Evolutionary conservation across 2,113 vertebrate species (phyloP).

Genomic region (Shinisaurus crocodilurus): DNA sequence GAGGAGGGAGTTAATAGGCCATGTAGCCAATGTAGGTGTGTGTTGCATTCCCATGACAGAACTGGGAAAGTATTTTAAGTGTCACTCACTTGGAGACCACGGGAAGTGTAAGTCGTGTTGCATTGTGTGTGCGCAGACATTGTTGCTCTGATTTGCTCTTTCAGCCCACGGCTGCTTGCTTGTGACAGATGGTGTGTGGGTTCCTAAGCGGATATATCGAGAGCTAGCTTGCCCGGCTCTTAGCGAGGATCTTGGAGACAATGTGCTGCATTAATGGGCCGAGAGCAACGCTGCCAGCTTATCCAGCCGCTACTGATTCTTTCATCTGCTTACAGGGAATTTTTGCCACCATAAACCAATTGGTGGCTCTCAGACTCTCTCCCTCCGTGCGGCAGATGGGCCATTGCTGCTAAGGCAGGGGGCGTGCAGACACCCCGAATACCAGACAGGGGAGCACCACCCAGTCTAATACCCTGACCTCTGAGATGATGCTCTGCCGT

Average conservation of each 20-base stretch:
- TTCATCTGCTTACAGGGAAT: slow-evolving; percentile 9
- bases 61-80: neutral
- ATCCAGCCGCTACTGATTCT: neutral
- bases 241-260: slow-evolving; percentile 16
- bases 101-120: no score
- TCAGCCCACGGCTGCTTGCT: neutral
- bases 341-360: neutral
- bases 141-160: neutral
- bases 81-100: neutral
- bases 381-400: neutral
- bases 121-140: no score
- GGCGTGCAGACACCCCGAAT: neutral
- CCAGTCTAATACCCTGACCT: neutral
- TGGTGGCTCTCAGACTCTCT: neutral
- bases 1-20: no score
- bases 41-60: neutral
- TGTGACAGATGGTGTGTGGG: neutral
- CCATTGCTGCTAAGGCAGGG: neutral
- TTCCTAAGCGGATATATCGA: slow-evolving; percentile 3
- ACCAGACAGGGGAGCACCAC: neutral
- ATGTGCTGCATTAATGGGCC: neutral
- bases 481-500: neutral
- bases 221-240: neutral
- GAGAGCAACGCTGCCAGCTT: neutral
- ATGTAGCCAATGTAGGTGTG: no score